Conservation (phyloP, 35 echinoderm and acorn worm species). For the Heliocidaris erythrogramma region DNA sequence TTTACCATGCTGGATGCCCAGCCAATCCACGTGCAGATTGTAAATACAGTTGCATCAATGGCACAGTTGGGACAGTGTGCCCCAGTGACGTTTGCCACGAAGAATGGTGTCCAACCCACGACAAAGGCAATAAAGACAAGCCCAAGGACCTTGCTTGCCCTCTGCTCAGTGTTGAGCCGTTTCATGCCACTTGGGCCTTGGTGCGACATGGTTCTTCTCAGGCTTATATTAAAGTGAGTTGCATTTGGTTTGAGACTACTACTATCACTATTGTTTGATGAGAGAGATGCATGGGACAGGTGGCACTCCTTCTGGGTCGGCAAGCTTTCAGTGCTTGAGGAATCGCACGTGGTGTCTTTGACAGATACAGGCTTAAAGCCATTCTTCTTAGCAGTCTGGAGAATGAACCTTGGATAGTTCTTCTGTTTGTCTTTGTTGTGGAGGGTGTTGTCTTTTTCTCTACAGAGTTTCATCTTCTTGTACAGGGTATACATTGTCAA, state of each 20-base stretch:
- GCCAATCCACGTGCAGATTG: slow-evolving; percentile 75
- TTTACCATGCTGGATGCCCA: slow-evolving; percentile 86
- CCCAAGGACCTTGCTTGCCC: slow-evolving; percentile 83
- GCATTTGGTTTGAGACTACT: not conserved
- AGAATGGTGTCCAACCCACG: slow-evolving; percentile 86
- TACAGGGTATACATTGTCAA: slow-evolving; percentile 65
- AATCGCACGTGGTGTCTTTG: not conserved
- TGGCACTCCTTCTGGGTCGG: not conserved
- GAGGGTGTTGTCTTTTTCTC: not conserved
- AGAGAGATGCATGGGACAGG: not conserved
- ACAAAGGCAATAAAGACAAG: slow-evolving; percentile 79
- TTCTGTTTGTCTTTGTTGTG: slow-evolving; percentile 4
- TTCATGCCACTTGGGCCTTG: slow-evolving; percentile 21
- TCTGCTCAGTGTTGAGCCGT: slow-evolving; percentile 63
- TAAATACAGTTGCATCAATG: slow-evolving; percentile 45
- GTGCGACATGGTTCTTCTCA: slow-evolving; percentile 3
- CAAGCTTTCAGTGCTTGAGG: not conserved
- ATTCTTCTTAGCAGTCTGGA: not conserved
- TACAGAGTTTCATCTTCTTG: slow-evolving; percentile 48
- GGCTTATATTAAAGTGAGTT: not conserved
- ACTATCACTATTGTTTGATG: not conserved
- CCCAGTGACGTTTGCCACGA: slow-evolving; percentile 64
- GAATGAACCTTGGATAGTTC: slow-evolving; percentile 21
- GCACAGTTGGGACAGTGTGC: slow-evolving; percentile 44
- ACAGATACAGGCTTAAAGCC: slow-evolving; percentile 26